Evolutionary conservation across 2,797 vertebrate genomes (phyloP), one percentile per base, ranked within the genome.

Genomic region (Odontamblyopus rebecca): DNA sequence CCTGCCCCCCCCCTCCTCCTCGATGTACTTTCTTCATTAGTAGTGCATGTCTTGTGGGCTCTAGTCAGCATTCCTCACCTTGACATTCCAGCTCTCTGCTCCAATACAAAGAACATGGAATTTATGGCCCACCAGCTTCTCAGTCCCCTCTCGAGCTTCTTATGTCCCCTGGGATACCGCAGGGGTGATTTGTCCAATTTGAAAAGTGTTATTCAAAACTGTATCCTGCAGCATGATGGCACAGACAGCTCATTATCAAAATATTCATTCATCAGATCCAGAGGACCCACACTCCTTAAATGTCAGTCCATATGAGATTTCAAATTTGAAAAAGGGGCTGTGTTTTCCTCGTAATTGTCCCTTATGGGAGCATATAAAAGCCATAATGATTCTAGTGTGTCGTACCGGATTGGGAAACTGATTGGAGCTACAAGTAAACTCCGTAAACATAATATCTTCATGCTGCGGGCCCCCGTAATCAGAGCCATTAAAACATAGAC

Each of bases 1-100:
- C 68, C 82, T 23, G 23, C 23, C 83, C 74, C 69, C 81, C 78
- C 80, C 79, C 75, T 70, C 65, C 65, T 80, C 74, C 84, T 76
- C 70, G 74, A 72, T 53, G 78, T 81, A 78, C 81, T 69, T 75
- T 48, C 74, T 81, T 89, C 79, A 87, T 90, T 88, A 87, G 83
- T 62, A 61, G 69, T 48, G 57, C 67, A 83, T 75, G 68, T 85
- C 78, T 81, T 79, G 29, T 61, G 74, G 83, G 78, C 77, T 71
- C 54, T 71, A 79, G 77, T 79, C 76, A 71, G 73, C 69, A 80
- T 85, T 80, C 69, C 72, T 89, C 82, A 86, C 86, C 83, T 87
- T 82, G 82, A 89, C 84, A 74, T 85, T 67, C 67, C 27, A 73
- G 67, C 79, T 82, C 68, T 51, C 6, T 29, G 56, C 72, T 66